Base-by-base conservation (phyloP, 2,797 vertebrate genomes). In the Poeciliopsis gracilis region DNA sequence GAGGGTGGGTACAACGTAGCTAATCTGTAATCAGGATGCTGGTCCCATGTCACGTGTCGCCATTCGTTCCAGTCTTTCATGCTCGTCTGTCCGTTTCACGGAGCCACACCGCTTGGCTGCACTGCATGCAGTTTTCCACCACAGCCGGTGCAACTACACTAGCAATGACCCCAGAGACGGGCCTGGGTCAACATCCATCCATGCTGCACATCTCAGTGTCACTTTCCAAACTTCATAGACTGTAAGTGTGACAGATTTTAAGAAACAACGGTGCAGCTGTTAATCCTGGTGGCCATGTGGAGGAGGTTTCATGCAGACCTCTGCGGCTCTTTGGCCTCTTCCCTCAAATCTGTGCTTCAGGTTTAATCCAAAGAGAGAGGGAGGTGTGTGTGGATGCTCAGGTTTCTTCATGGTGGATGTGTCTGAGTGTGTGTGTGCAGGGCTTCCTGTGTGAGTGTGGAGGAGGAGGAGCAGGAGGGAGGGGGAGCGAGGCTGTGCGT, bases 291-390 rank as follows among this genome's bases (percentile, higher is more conserved):
- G 76, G 74, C 73, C 36, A 49, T 67, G 72, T 69, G 79, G 83
- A 59, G 49, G 61, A 55, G 82, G 78, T 84, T 84, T 78, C 78
- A 74, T 75, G 47, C 18, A 82, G 82, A 89, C 89, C 81, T 73
- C 78, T 2, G 10, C 77, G 28, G 73, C 85, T 75, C 73, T 78
- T 77, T 96, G 96, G 93, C 95, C 95, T 96, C 91, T 94, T 94
- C 72, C 92, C 95, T 95, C 94, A 74, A 84, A 89, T 91, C 92
- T 76, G 73, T 87, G 84, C 95, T 95, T 95, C 95, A 96, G 95
- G 94, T 95, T 95, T 97, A 97, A 97, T 97, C 96, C 94, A 81
- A 94, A 87, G 96, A 95, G 95, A 96, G 95, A 94, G 96, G 78
- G 78, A 80, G 85, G 75, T 61, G 75, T 61, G 80, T 82, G 84